Conservation (phyloP, 2,888 invertebrate genomes). For the Nemotelus nigrinus region DNA sequence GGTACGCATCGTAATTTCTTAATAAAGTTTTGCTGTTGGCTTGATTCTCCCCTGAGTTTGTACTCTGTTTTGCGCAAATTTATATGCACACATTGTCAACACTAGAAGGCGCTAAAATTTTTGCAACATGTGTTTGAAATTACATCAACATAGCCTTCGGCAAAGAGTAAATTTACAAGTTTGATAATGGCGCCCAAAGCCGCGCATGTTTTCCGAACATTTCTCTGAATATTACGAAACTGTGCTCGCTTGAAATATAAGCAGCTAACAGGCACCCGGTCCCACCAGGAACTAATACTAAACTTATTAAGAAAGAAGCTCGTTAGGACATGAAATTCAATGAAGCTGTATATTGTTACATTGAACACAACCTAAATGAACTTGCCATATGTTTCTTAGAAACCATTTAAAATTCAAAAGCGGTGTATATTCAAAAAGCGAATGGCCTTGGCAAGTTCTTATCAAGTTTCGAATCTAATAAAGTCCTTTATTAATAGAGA, state of each 20-base stretch:
- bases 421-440: slow-evolving; percentile 2
- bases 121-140: slow-evolving; percentile 33
- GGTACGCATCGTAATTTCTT: neutral
- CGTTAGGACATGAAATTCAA: slow-evolving; percentile 12
- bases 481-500: slow-evolving; percentile 38
- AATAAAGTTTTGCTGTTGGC: neutral
- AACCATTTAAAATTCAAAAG: slow-evolving; percentile 30
- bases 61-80: neutral
- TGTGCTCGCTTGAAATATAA: neutral
- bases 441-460: slow-evolving; percentile 6
- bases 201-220: neutral
- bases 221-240: neutral
- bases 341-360: slow-evolving; percentile 26
- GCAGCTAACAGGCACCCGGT: neutral
- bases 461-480: slow-evolving; percentile 34
- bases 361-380: slow-evolving; percentile 21
- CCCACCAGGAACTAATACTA: neutral
- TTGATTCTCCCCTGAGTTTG: too few species aligned
- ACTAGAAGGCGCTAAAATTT: slow-evolving; percentile 24
- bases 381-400: neutral
- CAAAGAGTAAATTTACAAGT: neutral
- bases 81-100: slow-evolving; percentile 3
- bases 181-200: neutral
- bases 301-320: neutral
- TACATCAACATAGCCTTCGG: neutral